Evolutionary conservation across 2,113 vertebrate species (phyloP), one percentile per base, ranked within the genome.

Genomic region (Ophthalmolycus amberensis): DNA sequence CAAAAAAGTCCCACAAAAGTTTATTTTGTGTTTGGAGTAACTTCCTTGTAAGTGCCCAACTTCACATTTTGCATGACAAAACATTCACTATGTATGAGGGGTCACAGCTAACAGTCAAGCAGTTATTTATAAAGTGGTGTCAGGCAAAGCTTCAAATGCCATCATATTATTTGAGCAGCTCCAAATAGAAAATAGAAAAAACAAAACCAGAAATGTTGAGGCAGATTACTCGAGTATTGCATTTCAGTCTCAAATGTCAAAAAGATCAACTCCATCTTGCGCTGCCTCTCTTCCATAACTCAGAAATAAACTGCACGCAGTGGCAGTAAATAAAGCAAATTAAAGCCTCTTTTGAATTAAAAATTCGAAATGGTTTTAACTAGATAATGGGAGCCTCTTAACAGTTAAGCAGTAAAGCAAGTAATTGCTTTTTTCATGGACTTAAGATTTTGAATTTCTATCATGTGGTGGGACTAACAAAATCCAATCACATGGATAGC

Each of bases 361-460:
- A 34, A 87, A 84, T 71, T 79, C 52, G 85, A 82, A 91, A 88
- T 84, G 82, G 71, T 72, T 89, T 85, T 87, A 90, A 90, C 87
- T 90, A 92, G 85, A 93, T 93, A 95, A 92, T 92, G 84, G 90
- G 90, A 83, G 76, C 46, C 79, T 82, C 85, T 92, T 87, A 86
- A 93, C 89, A 93, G 90, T 92, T 91, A 91, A 85, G 89, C 93
- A 92, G 82, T 85, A 92, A 93, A 93, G 91, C 91, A 93, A 86
- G 85, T 94, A 93, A 94, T 94, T 95, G 91, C 85, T 93, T 93
- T 93, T 93, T 95, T 94, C 93, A 93, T 93, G 91, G 91, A 88
- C 60, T 89, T 63, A 89, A 92, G 89, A 93, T 87, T 93, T 89
- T 92, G 86, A 92, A 92, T 93, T 91, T 91, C 85, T 80, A 89